phyloP scores from a whole-genome alignment of 2,113 vertebrate species.

The Piprites chloris region DNA sequence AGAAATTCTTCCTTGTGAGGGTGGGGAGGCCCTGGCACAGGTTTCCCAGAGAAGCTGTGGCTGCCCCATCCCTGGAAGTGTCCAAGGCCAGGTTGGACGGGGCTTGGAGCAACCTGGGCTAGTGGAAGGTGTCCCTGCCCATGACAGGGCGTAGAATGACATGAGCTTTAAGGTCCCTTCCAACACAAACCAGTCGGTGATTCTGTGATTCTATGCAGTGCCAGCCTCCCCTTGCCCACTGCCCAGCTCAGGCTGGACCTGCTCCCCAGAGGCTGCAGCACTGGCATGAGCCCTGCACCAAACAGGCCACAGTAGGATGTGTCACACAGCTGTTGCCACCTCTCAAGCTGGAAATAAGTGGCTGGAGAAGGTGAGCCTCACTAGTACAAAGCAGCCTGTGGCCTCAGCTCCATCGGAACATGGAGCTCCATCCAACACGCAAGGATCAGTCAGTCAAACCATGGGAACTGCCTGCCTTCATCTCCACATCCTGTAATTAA shows the following conservation, averaged over 20 bases:
- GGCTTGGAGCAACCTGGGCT: not conserved
- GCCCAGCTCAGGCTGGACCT: not conserved
- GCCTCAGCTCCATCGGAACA: not conserved
- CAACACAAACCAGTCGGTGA: not conserved
- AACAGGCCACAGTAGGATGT: not conserved
- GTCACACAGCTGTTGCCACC: not conserved
- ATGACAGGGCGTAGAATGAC: not conserved
- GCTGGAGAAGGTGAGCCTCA: not conserved
- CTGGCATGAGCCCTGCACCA: not conserved
- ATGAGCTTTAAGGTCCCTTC: not conserved
- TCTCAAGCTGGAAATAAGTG: not conserved
- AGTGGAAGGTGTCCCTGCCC: not conserved
- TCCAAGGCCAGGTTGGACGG: accelerated
- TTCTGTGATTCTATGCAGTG: not conserved
- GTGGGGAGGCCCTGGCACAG: not conserved
- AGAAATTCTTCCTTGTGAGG: not conserved
- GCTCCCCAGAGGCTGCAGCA: not conserved
- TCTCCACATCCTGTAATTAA: not conserved
- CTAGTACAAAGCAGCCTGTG: not conserved
- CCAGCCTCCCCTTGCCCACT: not conserved
- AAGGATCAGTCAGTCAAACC: not conserved
- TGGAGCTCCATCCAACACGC: not conserved
- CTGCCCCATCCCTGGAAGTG: not conserved
- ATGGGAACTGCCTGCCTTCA: not conserved
- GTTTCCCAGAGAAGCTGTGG: not conserved